phyloP scores from a whole-genome alignment of 2,797 vertebrate genomes.

The Champsocephalus esox region DNA sequence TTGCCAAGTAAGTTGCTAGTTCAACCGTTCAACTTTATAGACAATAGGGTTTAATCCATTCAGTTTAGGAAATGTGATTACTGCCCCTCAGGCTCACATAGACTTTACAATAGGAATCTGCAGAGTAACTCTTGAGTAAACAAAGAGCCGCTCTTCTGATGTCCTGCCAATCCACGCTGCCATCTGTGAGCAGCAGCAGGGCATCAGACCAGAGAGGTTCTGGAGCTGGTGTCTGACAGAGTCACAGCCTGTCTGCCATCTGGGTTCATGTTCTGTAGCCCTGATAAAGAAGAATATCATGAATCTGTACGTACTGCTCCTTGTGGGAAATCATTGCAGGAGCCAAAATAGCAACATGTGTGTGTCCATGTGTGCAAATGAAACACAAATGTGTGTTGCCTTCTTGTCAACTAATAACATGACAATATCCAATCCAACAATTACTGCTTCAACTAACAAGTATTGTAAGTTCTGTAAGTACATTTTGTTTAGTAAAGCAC shows the following conservation, averaged over 20 bases:
- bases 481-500: background rate
- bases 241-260: conserved; percentile 31
- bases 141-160: conserved; percentile 24
- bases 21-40: background rate
- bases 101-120: conserved; percentile 2
- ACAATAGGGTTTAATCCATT: background rate
- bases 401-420: background rate
- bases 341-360: background rate
- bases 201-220: conserved; percentile 22
- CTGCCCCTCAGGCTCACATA: background rate
- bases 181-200: conserved; percentile 67
- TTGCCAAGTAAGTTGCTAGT: no score
- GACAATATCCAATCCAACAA: background rate
- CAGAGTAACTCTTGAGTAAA: background rate
- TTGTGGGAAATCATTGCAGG: background rate
- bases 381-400: background rate
- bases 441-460: background rate
- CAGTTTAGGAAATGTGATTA: background rate
- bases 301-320: background rate
- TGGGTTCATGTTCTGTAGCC: conserved; percentile 13
- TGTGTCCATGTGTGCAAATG: background rate
- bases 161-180: conserved; percentile 48
- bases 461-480: background rate
- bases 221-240: conserved; percentile 36
- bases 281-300: background rate